Evolutionary conservation across 2,797 vertebrate genomes (phyloP), one percentile per base, ranked within the genome.

Genomic region (Anas georgica): DNA sequence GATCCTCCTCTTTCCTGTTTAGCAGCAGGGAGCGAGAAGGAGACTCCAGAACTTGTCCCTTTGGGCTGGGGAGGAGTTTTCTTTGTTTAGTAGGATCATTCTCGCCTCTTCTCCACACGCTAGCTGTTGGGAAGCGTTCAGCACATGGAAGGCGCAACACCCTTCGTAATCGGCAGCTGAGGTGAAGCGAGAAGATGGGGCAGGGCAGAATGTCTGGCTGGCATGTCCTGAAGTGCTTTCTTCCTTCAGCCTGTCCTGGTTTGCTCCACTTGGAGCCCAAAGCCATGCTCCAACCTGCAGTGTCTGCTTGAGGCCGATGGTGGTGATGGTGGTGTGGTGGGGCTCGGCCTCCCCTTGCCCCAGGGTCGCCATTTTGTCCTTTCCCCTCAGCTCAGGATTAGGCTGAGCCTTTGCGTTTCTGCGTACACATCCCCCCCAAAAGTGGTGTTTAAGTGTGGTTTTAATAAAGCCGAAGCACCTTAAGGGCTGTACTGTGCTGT

Each of bases 291-390:
- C 2, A 18, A 28, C 18, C 29, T 9, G 3, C 3, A 3, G 28
- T 31, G 26, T 29, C 62, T 28, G 29, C 39, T 18, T 43, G 39
- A 63, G 62, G 39, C 39, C 4, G 1, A 6, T 12, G 11, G 28
- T 23, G 28, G 37, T 37, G 7, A 4, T 25, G 7, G 17, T 22
- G 37, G 20, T 10, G 45, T 9, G 45, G 46, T 22, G 46, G 21
- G 22, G 17, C 39, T 63, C 20, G 4, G 12, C 26, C 60, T 52
- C 26, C 14, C 25, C 13, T 26, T 9, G 3, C 50, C 50, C 25
- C 60, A 2, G 18, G 28, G 58, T 77, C 90, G 94, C 90, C 88
- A 88, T 95, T 93, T 95, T 84, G 80, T 48, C 46, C 48, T 50
- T 56, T 63, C 69, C 54, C 58, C 35, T 86, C 6, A 1, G 2